These are phyloP conservation scores for Axinella damicornis DNA, from an alignment of 37 sponge, comb jelly and placozoan genomes.

Conservation along the genomic window DNA sequence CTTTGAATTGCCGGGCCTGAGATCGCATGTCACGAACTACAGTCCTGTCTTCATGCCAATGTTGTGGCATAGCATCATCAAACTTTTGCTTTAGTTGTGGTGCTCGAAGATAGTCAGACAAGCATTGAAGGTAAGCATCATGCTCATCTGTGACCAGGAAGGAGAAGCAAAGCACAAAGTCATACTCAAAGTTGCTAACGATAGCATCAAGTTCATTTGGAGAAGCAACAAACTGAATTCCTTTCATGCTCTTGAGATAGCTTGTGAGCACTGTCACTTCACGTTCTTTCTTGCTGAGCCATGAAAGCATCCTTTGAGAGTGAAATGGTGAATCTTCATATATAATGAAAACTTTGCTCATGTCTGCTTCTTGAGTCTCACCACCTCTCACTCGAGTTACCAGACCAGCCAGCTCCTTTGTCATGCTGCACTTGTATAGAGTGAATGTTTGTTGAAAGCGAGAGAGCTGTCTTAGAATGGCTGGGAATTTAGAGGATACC, in stretches of 20 bases:
- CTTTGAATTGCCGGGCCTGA: background rate
- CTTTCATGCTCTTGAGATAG: background rate
- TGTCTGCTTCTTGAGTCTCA: constrained; percentile 1
- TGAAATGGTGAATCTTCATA: constrained; percentile 23
- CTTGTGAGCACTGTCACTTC: constrained; percentile 30
- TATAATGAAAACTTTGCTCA: constrained; percentile 12
- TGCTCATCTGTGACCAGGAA: constrained; percentile 21
- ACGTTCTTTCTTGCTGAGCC: constrained; percentile 26
- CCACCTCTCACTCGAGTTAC: constrained; percentile 28
- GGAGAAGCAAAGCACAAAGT: constrained; percentile 34
- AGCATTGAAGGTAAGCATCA: background rate
- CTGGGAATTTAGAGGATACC: background rate
- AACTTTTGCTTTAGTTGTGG: background rate
- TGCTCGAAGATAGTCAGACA: constrained; percentile 10
- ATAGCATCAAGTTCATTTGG: background rate
- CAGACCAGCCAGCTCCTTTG: background rate
- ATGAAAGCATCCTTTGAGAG: background rate
- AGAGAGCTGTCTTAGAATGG: constrained; percentile 1
- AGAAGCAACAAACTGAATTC: background rate
- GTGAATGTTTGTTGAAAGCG: background rate
- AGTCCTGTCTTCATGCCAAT: too few species aligned
- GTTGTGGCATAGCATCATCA: too few species aligned
- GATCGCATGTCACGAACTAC: background rate
- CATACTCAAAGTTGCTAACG: background rate
- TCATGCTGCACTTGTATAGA: background rate